A percentile compares a stretch with the other conserved stretches of the same genome.
Evolutionary conservation across 2,797 vertebrate species (phyloP).

Genomic region (Smutsia gigantea): DNA sequence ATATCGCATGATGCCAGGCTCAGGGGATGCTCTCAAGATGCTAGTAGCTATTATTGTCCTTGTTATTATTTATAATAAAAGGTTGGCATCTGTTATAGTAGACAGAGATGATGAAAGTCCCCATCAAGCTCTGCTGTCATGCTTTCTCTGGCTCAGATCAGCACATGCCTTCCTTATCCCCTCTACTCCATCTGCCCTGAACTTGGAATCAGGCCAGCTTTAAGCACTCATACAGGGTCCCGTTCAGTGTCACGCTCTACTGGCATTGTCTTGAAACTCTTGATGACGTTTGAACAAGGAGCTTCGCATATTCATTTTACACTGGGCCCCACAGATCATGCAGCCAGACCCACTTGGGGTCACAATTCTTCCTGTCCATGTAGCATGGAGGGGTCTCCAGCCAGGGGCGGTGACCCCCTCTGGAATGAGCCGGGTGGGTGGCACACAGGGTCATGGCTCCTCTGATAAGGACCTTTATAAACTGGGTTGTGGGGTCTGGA

Average conservation of each 20-base stretch:
- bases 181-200: no score
- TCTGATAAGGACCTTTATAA: background rate
- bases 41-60: background rate
- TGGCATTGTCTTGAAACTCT: background rate
- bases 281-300: background rate
- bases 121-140: fast-evolving
- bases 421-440: background rate
- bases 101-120: background rate
- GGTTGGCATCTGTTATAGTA: fast-evolving
- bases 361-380: background rate
- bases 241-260: background rate
- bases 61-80: background rate
- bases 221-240: fast-evolving
- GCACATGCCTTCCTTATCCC: background rate
- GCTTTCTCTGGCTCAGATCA: background rate
- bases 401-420: background rate
- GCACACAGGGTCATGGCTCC: fast-evolving
- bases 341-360: background rate
- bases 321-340: background rate
- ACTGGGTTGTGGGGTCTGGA: fast-evolving
- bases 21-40: background rate
- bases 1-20: background rate
- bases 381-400: background rate
- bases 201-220: background rate
- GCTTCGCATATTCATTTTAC: background rate